phyloP scores from a whole-genome alignment of 2,888 invertebrate genomes.

The Nomada flava region DNA sequence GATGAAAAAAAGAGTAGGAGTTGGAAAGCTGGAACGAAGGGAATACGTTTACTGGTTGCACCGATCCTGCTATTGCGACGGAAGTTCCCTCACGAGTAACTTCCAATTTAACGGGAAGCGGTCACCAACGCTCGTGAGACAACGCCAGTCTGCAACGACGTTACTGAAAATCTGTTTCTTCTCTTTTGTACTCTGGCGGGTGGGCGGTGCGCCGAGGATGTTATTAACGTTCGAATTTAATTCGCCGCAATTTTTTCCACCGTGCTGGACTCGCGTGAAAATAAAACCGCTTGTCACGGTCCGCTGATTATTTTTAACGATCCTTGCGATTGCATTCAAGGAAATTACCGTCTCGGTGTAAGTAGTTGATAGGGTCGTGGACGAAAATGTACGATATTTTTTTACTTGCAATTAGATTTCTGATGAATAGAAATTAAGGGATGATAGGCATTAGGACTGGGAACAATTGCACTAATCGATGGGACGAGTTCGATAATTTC shows the following conservation, averaged over 20 bases:
- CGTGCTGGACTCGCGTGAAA: slow-evolving; percentile 7
- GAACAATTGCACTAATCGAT: not conserved
- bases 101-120: slow-evolving; percentile 62
- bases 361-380: not conserved
- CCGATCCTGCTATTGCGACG: slow-evolving; percentile 37
- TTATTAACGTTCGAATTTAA: slow-evolving; percentile 44
- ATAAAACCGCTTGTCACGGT: slow-evolving; percentile 31
- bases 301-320: slow-evolving; percentile 55
- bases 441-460: not conserved
- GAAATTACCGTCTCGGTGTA: not conserved
- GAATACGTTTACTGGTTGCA: slow-evolving; percentile 62
- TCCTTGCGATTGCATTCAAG: slow-evolving; percentile 9
- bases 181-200: not conserved
- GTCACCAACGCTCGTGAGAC: slow-evolving; percentile 42
- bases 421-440: no score
- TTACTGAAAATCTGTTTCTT: slow-evolving; percentile 43
- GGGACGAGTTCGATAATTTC: no score
- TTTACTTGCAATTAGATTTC: no score
- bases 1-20: not conserved
- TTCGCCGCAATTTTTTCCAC: slow-evolving; percentile 29
- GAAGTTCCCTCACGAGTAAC: slow-evolving; percentile 50
- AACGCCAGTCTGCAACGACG: slow-evolving; percentile 27
- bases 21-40: slow-evolving; percentile 35
- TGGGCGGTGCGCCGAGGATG: slow-evolving; percentile 8
- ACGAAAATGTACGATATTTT: not conserved